These are phyloP conservation scores for Apotomis turbidana DNA, from an alignment of 2,888 invertebrate species.

Conservation along the genomic window DNA sequence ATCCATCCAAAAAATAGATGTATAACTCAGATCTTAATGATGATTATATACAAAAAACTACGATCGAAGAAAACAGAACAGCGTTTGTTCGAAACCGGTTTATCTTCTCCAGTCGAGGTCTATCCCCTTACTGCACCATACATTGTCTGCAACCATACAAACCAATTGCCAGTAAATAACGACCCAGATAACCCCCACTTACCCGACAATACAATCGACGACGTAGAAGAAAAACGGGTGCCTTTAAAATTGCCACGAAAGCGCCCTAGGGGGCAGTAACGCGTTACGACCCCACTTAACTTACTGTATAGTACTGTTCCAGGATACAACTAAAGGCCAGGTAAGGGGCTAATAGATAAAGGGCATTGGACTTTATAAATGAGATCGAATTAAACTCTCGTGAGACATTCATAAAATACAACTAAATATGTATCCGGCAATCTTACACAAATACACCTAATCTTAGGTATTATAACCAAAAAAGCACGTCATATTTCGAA, in stretches of 20 bases:
- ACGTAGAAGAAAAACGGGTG: conserved; percentile 23
- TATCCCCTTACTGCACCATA: background rate
- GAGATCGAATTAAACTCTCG: background rate
- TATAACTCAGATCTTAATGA: too few relatives aligned
- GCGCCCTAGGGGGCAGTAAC: conserved; percentile 28
- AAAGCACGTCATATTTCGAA: too few relatives aligned
- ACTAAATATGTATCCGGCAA: too few relatives aligned
- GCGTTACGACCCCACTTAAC: conserved; percentile 23
- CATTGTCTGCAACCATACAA: conserved; percentile 6
- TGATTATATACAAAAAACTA: too few relatives aligned
- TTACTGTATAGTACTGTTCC: conserved; percentile 6
- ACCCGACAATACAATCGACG: conserved; percentile 34
- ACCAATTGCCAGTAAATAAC: conserved; percentile 30
- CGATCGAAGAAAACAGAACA: too few relatives aligned
- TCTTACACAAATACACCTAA: too few relatives aligned
- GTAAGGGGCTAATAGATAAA: conserved; percentile 6
- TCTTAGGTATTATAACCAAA: too few relatives aligned
- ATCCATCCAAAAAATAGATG: too few relatives aligned
- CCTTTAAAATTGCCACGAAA: conserved; percentile 27
- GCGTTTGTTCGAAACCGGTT: too few relatives aligned
- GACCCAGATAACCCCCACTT: conserved; percentile 28
- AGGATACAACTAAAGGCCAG: conserved; percentile 6
- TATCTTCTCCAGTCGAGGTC: too few relatives aligned
- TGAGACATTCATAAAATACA: too few relatives aligned
- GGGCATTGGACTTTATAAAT: background rate